Percentiles rank a stretch among this genome's conserved stretches.
phyloP scores from a whole-genome alignment of 2,113 vertebrate species.

The Hydrochoerus hydrochaeris region DNA sequence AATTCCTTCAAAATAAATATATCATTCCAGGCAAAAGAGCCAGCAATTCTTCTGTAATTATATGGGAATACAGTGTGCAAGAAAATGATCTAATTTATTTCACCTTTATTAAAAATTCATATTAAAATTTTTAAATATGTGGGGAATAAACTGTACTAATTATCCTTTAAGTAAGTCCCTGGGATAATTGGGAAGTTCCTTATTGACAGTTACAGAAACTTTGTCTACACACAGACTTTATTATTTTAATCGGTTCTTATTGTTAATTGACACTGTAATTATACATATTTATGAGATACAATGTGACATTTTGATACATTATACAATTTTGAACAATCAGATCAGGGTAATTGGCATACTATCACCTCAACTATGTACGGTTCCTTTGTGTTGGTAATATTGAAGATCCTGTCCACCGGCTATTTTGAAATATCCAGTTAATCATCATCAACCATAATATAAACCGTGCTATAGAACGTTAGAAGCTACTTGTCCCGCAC shows the following conservation, averaged over 20 bases:
- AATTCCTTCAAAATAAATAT: conserved; percentile 30
- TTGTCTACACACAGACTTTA: not conserved
- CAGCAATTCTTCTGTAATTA: conserved; percentile 35
- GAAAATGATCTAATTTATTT: conserved; percentile 39
- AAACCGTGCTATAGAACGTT: not conserved
- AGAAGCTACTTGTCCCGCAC: not conserved
- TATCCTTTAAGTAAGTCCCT: not conserved
- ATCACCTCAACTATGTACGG: not conserved
- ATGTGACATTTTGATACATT: not conserved
- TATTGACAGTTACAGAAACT: not conserved
- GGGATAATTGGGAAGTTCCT: conserved; percentile 9
- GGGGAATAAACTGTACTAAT: not conserved
- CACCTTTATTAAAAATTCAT: conserved; percentile 18
- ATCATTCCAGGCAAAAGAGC: not conserved
- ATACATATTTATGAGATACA: not conserved
- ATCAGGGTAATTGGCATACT: not conserved
- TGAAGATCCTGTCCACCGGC: not conserved
- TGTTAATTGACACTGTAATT: not conserved
- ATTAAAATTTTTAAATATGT: conserved; percentile 9
- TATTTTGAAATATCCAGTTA: not conserved
- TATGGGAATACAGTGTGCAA: not conserved
- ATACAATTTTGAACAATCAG: not conserved
- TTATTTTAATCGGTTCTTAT: not conserved
- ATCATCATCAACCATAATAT: not conserved
- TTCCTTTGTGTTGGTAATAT: not conserved